Evolutionary conservation across 2,113 vertebrate species (phyloP).

Genomic region (Bucco capensis): DNA sequence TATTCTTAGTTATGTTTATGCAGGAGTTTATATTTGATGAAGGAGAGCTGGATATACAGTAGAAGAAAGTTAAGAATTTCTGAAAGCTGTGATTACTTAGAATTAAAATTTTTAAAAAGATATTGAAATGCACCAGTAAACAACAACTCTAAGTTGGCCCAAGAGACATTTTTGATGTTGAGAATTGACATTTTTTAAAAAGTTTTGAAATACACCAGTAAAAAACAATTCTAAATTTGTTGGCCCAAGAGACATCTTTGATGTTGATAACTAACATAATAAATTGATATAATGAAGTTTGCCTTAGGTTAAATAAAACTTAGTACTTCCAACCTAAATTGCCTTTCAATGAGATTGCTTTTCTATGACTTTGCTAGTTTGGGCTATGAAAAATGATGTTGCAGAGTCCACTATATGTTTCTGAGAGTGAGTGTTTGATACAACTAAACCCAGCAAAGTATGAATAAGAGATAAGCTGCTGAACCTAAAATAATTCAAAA

Average conservation of each 20-base stretch:
- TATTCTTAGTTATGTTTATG: neutral
- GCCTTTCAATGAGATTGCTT: no score
- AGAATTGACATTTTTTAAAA: constrained; percentile 15
- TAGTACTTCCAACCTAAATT: neutral
- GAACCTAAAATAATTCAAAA: neutral
- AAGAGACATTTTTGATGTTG: neutral
- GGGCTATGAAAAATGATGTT: neutral
- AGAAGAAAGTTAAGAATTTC: neutral
- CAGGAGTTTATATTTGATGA: neutral
- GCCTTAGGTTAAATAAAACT: neutral
- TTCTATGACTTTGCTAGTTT: neutral
- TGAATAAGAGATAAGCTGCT: neutral
- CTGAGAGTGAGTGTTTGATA: neutral
- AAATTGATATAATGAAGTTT: constrained; percentile 1
- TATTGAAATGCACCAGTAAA: neutral
- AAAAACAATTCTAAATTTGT: neutral
- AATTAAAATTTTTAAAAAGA: neutral
- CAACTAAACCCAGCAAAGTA: neutral
- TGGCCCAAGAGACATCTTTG: neutral
- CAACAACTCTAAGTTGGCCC: neutral
- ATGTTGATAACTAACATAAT: neutral
- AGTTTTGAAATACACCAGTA: neutral
- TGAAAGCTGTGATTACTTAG: neutral
- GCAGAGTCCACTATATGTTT: neutral
- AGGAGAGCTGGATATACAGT: neutral